Base-by-base conservation (phyloP, 1,140 invertebrate species). In the Trachelipus rathkii region DNA sequence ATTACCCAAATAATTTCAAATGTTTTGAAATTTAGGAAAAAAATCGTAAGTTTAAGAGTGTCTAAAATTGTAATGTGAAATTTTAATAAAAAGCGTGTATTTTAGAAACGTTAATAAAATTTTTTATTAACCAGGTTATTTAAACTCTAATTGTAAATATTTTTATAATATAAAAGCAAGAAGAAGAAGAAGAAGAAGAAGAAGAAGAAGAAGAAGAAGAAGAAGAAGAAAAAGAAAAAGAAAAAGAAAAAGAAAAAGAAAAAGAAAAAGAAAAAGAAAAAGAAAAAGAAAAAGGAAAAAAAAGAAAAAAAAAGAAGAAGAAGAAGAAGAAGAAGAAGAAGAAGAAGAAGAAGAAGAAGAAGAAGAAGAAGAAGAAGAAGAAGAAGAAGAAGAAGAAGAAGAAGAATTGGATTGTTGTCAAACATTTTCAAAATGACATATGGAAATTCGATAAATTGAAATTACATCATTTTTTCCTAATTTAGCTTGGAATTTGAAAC, bases 221-320 rank as follows among this genome's bases (percentile, higher is more conserved):
- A 53, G 50, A 53, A 53, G 50, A 53, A 53, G 50, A 53, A 53
- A n/a, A 53, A 53, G n/a, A 53, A 53, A n/a, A 53, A 53, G n/a
- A 53, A 53, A n/a, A 53, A 53, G 50, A 53, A 53, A n/a, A 53
- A 53, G 50, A 53, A 53, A 53, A 53, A n/a, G 50, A 53, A 53
- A n/a, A 53, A 53, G 50, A 53, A 53, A n/a, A 53, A 53, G 50
- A 53, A 53, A n/a, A 53, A 53, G 50, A 53, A 53, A n/a, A 53
- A 53, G 50, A 53, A 53, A n/a, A 53, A 53, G 50, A 53, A 53
- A n/a, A 53, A 53, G n/a, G n/a, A 53, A n/a, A 53, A 53, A n/a
- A 53, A 53, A n/a, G n/a, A 53, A n/a, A 53, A 53, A n/a, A 53
- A 53, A 53, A 53, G 50, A 53, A 53, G 50, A 53, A 53, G 50